Evolutionary conservation across 2,797 vertebrate genomes (phyloP), one percentile per base, ranked within the genome.

Genomic region (Acanthurus leucopareius): DNA sequence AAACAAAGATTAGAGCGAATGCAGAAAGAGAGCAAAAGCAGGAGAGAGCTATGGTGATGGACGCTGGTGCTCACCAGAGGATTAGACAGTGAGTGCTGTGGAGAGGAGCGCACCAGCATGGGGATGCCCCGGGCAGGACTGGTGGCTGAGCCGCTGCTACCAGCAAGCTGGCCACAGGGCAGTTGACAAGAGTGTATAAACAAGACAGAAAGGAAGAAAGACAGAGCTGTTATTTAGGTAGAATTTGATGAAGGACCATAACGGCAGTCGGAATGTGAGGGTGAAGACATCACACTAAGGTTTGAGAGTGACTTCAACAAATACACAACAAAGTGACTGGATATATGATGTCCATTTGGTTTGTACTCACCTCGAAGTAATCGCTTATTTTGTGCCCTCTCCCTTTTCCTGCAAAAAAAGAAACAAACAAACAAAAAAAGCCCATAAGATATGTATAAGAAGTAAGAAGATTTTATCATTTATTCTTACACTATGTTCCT

Each of bases 71-170:
- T 97, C 95, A 99, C 98, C 94, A 97, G 96, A 89, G 97, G 97
- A 93, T 98, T 98, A 93, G 97, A 99, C 90, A 98, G 95, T 93
- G 98, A 99, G 95, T 99, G 97, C 94, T 99, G 98, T 10, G 97
- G 97, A 91, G 97, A 98, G 45, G 97, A 98, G 85, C 97, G 96
- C 89, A 96, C 96, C 86, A 99, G 96, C 13, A 97, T 95, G 19
- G 97, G 97, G 91, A 98, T 95, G 32, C 97, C 96, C 94, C 97
- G 96, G 57, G 97, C 98, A 54, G 98, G 98, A 94, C 98, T 99
- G 92, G 97, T 97, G 94, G 98, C 98, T 92, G 98, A 96, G 91
- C 96, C 96, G 72, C 97, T 98, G 93, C 97, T 97, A 88, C 97
- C 97, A 92, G 97, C 97, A 96, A 98, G 99, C 98, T 99, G 77